Base-by-base conservation (phyloP, 2,113 vertebrate genomes). In the Siphamia tubifer region DNA sequence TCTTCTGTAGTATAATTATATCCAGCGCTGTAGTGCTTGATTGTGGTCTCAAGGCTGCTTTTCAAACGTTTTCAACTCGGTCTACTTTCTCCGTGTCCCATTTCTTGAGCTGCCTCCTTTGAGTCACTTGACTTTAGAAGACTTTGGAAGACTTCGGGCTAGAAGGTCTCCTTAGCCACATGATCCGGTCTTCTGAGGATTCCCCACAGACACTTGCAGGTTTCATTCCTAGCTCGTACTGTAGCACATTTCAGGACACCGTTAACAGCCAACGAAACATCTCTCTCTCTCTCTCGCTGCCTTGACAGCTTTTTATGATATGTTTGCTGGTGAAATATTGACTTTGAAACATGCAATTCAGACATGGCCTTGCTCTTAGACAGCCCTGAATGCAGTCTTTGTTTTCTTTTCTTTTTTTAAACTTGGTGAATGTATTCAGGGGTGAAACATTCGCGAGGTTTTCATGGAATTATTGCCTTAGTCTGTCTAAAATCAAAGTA, bases 1-100 rank as follows among this genome's bases (percentile, higher is more conserved):
- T 82, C 57, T 74, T 74, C 64, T 68, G 65, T 71, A 31, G 70
- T 79, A 62, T 81, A 79, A 81, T 85, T 81, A 68, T 71, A 85
- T 58, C 45, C 43, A 49, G 24, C 16, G 25, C 43, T 44, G 48
- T 34, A 24, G 51, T 30, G 56, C 39, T 71, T 48, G 45, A 58
- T 61, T 69, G 25, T 19, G 23, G 42, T 71, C 70, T 78, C 70
- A 20, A 47, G 60, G 48, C 60, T 76, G 49, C 30, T 61, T 66
- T 67, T 79, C 53, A 83, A 68, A 74, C 30, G 48, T 53, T 57
- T 75, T 49, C 31, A 20, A 62, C 36, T 57, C 49, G 69, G 39
- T 68, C 62, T 60, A 71, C 63, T 82, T 85, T 74, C 66, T 24
- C 55, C 31, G 32, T 64, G 75, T 67, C 51, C 66, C 79, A 71